A percentile compares a stretch with the other conserved stretches of the same genome.
Conservation (phyloP, 2,888 invertebrate species). For the Drosophila kuntzei region DNA sequence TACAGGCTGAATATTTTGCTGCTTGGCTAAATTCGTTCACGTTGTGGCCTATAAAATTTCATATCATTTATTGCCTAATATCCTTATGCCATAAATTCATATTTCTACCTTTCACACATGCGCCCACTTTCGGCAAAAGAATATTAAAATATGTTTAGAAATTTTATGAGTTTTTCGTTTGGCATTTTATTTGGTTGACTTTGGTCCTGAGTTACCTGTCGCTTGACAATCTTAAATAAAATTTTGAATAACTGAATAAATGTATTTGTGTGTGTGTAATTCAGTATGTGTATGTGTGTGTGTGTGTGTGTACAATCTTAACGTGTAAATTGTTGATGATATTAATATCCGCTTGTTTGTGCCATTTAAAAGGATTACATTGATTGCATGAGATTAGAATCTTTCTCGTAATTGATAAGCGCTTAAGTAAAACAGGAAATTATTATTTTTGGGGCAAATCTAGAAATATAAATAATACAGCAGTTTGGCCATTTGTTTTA, state of each 20-base stretch:
- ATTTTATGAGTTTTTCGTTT: constrained; percentile 65
- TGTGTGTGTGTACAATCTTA: constrained; percentile 16
- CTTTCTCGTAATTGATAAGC: constrained; percentile 61
- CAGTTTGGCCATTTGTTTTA: constrained; percentile 53
- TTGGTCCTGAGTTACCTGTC: constrained; percentile 3
- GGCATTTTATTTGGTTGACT: constrained; percentile 39
- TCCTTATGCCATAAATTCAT: constrained; percentile 45
- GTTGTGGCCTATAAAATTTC: constrained; percentile 13
- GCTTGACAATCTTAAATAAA: constrained; percentile 62
- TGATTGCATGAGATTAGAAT: constrained; percentile 56
- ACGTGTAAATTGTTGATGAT: constrained; percentile 71
- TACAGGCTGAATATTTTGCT: background rate
- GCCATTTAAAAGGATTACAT: constrained; percentile 63
- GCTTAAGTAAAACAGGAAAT: constrained; percentile 67
- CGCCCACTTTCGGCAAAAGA: constrained; percentile 16
- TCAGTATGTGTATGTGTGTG: background rate
- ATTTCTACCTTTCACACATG: constrained; percentile 40
- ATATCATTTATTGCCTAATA: constrained; percentile 26
- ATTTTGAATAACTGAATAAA: constrained; percentile 60
- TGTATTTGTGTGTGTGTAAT: constrained; percentile 1
- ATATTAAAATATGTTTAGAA: constrained; percentile 66
- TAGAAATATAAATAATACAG: constrained; percentile 53
- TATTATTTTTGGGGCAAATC: constrained; percentile 42
- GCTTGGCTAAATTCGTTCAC: background rate
- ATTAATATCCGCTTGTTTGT: constrained; percentile 75